Percentiles rank a stretch among this genome's conserved stretches.
Conservation (phyloP, 2,888 invertebrate species). For the Neuroscelio doddi region DNA sequence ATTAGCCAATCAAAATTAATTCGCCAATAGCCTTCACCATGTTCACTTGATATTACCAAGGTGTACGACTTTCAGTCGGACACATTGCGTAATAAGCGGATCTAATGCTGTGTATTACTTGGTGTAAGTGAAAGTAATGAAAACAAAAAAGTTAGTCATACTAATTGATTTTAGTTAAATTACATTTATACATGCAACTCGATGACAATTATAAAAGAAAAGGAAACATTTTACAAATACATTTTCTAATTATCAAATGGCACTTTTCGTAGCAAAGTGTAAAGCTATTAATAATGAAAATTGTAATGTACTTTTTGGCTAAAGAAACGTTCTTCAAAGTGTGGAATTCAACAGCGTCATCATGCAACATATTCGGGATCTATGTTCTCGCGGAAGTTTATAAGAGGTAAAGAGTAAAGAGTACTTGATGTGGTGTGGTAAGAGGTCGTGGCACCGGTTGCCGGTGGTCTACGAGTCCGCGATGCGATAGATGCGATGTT, state of each 20-base stretch:
- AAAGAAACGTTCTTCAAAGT: no score
- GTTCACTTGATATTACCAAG: slow-evolving; percentile 30
- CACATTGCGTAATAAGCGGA: slow-evolving; percentile 30
- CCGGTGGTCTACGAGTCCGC: slow-evolving; percentile 1
- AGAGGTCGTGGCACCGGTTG: slow-evolving; percentile 8
- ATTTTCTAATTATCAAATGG: no score
- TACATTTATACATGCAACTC: no score
- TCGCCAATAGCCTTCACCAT: slow-evolving; percentile 7
- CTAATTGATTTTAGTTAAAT: no score
- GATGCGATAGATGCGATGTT: not conserved
- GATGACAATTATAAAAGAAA: no score
- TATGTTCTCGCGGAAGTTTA: slow-evolving; percentile 1
- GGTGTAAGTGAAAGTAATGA: slow-evolving; percentile 32
- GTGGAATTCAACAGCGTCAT: no score
- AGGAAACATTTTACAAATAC: no score
- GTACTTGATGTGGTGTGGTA: slow-evolving; percentile 1
- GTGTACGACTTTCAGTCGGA: slow-evolving; percentile 30
- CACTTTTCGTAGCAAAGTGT: no score
- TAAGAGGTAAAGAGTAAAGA: not conserved
- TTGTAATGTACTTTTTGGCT: no score
- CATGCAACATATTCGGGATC: not conserved
- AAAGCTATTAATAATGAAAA: no score
- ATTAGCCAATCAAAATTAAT: slow-evolving; percentile 27
- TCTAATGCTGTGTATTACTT: slow-evolving; percentile 19
- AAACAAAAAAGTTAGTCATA: slow-evolving; percentile 6